Evolutionary conservation across 2,113 vertebrate genomes (phyloP).

Genomic region (Burhinus bistriatus): DNA sequence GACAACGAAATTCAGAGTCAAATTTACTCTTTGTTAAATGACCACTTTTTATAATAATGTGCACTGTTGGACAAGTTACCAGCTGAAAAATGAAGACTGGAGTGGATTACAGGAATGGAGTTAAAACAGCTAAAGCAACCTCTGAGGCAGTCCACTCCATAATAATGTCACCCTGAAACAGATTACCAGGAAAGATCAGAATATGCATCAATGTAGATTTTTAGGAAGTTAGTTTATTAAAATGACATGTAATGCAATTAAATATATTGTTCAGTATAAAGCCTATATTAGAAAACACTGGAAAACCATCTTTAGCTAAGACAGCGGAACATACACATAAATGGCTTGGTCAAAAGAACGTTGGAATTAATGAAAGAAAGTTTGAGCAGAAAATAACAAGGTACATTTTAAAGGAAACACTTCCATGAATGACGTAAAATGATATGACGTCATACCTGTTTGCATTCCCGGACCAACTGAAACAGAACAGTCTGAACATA

Average conservation of each 20-base stretch:
- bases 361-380: not conserved
- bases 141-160: not conserved
- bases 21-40: not conserved
- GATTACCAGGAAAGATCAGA: not conserved
- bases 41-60: not conserved
- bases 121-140: not conserved
- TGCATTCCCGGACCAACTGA: not conserved
- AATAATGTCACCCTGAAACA: not conserved
- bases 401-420: not conserved
- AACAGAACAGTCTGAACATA: not conserved
- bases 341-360: not conserved
- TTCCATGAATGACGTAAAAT: not conserved
- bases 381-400: not conserved
- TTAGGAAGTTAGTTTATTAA: not conserved
- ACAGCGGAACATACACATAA: not conserved
- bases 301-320: not conserved
- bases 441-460: not conserved
- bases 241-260: not conserved
- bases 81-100: not conserved
- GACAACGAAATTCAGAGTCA: not conserved
- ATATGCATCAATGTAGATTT: not conserved
- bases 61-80: not conserved
- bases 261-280: not conserved
- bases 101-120: not conserved
- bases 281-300: not conserved